A percentile compares a stretch with the other conserved stretches of the same genome.
Conservation (phyloP, 2,797 vertebrate genomes). For the Syngnathus acus region DNA sequence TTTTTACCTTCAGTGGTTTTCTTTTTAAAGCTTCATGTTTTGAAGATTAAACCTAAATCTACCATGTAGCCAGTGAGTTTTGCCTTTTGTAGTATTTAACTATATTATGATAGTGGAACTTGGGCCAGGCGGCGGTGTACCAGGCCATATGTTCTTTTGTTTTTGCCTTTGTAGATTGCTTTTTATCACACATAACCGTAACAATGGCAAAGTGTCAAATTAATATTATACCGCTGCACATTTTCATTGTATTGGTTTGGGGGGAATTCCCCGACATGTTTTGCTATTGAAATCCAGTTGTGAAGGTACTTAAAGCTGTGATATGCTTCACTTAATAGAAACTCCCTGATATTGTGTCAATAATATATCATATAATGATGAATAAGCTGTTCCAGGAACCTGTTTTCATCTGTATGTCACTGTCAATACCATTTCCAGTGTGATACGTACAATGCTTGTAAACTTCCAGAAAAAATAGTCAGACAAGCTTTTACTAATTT, state of each 20-base stretch:
- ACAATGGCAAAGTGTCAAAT: constrained; percentile 61
- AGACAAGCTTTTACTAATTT: constrained; percentile 24
- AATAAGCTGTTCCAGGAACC: constrained; percentile 29
- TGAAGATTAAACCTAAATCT: constrained; percentile 6
- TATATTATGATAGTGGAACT: constrained; percentile 25
- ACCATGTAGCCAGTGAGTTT: constrained; percentile 8
- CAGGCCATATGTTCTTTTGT: constrained; percentile 43
- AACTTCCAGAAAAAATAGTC: constrained; percentile 14
- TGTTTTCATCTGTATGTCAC: constrained; percentile 31
- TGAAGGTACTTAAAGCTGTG: constrained; percentile 62
- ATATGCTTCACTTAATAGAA: constrained; percentile 38
- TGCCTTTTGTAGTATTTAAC: constrained; percentile 13
- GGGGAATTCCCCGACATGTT: constrained; percentile 37
- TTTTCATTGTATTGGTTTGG: constrained; percentile 30
- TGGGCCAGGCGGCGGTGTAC: constrained; percentile 27
- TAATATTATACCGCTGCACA: constrained; percentile 52
- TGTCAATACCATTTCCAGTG: constrained; percentile 37
- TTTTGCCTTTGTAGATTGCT: constrained; percentile 51
- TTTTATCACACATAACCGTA: constrained; percentile 40
- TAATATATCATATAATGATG: constrained; percentile 25
- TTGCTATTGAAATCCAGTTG: constrained; percentile 57
- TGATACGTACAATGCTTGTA: constrained; percentile 25
- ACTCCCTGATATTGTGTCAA: constrained; percentile 44
- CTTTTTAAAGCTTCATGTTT: constrained; percentile 25
- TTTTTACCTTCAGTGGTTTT: constrained; percentile 18